Base-by-base conservation (phyloP, 2,888 invertebrate genomes). In the Notocelia uddmanniana region DNA sequence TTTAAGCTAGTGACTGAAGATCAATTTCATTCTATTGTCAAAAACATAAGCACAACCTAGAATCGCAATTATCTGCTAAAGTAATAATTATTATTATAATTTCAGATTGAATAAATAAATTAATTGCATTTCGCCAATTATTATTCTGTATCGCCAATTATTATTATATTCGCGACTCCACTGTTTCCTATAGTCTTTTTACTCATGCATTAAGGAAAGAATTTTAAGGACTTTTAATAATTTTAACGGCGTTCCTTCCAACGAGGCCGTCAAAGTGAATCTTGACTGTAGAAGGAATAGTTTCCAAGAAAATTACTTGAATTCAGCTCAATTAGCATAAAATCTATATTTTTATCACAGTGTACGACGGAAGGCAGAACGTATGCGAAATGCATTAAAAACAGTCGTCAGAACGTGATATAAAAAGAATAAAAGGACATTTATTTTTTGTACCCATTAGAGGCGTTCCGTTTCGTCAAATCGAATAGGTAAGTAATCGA, bases 161-260 rank as follows among this genome's bases (percentile, higher is more conserved):
- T n/a, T n/a, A 45, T 45, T 45, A 13, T 41, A 15, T 23, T 62
- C 2, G 23, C 26, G 55, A 37, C 50, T 72, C 72, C n/a, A 62
- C 50, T 34, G 41, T 37, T 67, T 72, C 70, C 62, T 31, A 50
- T 68, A 23, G 18, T n/a, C 69, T 18, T 21, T 62, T 74, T 59
- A 18, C 63, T 60, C 54, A 69, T 62, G 62, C 68, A 69, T 69
- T 60, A 62, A 75, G 55, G 66, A 60, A 58, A 63, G 63, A 69
- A 69, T 73, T 73, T 72, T 67, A 55, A 69, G 63, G 71, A 69
- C 58, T 63, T 74, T 74, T 72, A 55, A 72, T 67, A 72, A 72
- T 72, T 71, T 73, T 68, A 58, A 75, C 63, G 62, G 63, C 54
- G 63, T 55, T 63, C 54, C 62, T 67, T 73, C 59, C 37, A 37